Evolutionary conservation across 1,140 invertebrate genomes (phyloP), one percentile per base, ranked within the genome.

Genomic region (Cecropterus lyciades): DNA sequence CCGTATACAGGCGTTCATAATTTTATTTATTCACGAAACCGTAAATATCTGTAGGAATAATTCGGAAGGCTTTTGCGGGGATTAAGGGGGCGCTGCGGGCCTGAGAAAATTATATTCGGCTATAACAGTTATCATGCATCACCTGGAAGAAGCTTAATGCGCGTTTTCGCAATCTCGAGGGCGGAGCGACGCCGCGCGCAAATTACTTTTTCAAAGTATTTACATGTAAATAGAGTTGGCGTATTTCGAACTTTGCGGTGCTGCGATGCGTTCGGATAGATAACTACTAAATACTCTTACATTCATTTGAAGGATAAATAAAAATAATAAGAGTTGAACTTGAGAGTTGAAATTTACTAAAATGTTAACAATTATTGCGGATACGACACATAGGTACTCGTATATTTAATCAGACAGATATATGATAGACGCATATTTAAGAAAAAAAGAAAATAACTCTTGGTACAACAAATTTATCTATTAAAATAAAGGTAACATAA

Each of bases 121-220:
- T 78, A 91, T 92, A 92, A 92, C 91, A 91, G 90, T 92, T 86
- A 91, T 89, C 89, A 92, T 91, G 89, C 85, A 92, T 92, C 91
- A 92, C 89, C 89, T 91, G 91, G 80, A 82, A 83, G 85, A 86
- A 79, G 84, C 80, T 89, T 91, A 92, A 92, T 90, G 91, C 79
- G 83, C 83, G 80, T 86, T 85, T 86, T 92, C 87, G 89, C 89
- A 92, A 92, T 92, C 89, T 92, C 87, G 82, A 84, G 85, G 86
- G 85, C 82, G 86, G 78, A 73, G 80, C 80, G 82, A 82, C 80
- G 81, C 75, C 69, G 69, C 69, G 83, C 82, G 82, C 80, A 89
- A 91, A 92, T 91, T 91, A 91, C 89, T 91, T 91, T 91, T 89
- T 88, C 89, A 86, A 89, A 89, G 89, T 91, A 91, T 91, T 91